Percentiles rank a stretch among this genome's conserved stretches.
These are phyloP conservation scores for Gortyna flavago DNA, from an alignment of 2,888 invertebrate species.

Conservation along the genomic window DNA sequence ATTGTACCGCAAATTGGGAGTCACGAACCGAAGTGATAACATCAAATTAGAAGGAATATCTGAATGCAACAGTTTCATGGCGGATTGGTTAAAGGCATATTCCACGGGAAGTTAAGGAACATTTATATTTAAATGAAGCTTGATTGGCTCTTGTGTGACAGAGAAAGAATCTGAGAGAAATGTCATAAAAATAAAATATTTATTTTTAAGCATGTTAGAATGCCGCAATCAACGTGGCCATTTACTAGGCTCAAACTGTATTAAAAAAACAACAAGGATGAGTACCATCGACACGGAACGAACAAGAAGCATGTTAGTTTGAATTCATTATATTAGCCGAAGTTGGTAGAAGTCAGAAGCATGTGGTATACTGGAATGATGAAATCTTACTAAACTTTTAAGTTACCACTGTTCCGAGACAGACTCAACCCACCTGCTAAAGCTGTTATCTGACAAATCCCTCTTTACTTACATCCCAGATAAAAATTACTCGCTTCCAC, in stretches of 20 bases:
- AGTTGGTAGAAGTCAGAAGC: background rate
- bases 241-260: background rate
- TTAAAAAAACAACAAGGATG: background rate
- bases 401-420: background rate
- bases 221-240: background rate
- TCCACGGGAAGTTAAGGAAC: background rate
- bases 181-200: no score
- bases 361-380: background rate
- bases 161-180: background rate
- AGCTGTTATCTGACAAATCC: background rate
- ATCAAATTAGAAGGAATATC: constrained; percentile 41
- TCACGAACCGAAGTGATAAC: constrained; percentile 35
- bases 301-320: background rate
- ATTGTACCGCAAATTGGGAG: constrained; percentile 48
- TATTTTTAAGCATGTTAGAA: background rate
- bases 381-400: background rate
- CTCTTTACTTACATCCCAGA: background rate
- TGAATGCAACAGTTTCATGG: constrained; percentile 41
- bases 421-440: background rate
- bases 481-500: constrained; percentile 1
- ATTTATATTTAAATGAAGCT: constrained; percentile 4
- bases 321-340: background rate
- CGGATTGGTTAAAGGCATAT: constrained; percentile 1
- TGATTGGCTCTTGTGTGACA: background rate
- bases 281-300: background rate